Base-by-base conservation (phyloP, 1,140 invertebrate genomes). In the Leptestheria dahalacensis region DNA sequence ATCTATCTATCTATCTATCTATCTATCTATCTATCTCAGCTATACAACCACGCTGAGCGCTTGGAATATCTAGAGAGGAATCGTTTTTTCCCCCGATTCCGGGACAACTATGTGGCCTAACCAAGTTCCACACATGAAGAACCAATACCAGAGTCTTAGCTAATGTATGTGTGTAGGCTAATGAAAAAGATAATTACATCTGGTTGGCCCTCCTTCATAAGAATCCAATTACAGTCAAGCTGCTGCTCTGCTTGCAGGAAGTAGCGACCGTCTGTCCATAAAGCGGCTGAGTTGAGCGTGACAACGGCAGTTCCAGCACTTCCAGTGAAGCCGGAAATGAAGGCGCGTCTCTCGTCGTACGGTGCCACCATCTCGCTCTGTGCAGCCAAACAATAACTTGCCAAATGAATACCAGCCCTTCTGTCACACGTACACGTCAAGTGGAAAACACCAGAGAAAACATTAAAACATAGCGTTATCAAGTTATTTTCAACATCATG, bases 211-310 rank as follows among this genome's bases (percentile, higher is more conserved):
- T 73, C 67, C 68, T 76, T 77, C 75, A 78, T 77, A 1, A 78
- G 65, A n/a, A 52, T 66, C 71, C 71, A 72, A 59, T 68, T 66
- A 51, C 64, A 65, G 59, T 71, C 70, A 4, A 73, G 56, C 59
- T 73, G 61, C 28, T 67, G 47, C 28, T 69, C 65, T 4, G 73
- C 73, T 66, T 82, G 79, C 23, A 78, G 65, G 65, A 73, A 79
- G 67, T 82, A 82, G 48, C 80, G 67, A n/a, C 79, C 80, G 70
- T 82, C 80, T 21, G 80, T 81, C 80, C 80, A 82, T 12, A 83
- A 62, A 4, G 77, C 74, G 24, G 79, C 79, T 60, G 73, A 64
- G 15, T 68, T 65, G 20, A 72, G 64, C 3, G 79, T 80, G 9
- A 82, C 69, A 18, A 82, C 66, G 3, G 79, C 77, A 12, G 74